phyloP scores from a whole-genome alignment of 2,113 vertebrate species.

The Chaetorhynchus papuensis region DNA sequence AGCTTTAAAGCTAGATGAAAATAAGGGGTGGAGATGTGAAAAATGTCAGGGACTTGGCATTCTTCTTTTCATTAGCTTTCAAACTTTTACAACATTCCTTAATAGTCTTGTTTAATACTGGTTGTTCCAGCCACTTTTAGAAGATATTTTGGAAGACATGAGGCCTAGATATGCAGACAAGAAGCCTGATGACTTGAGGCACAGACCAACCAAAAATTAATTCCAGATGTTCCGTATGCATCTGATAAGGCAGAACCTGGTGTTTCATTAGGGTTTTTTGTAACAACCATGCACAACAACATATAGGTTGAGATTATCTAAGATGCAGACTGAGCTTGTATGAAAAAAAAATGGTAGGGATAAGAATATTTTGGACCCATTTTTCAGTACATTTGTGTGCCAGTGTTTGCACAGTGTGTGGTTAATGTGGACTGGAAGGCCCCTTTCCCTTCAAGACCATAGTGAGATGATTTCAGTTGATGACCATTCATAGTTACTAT shows the following conservation, averaged over 20 bases:
- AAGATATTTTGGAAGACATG: not conserved
- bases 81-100: constrained; percentile 30
- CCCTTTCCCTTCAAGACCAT: not conserved
- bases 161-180: not conserved
- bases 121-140: constrained; percentile 8
- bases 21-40: constrained; percentile 63
- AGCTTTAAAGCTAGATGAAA: constrained; percentile 58
- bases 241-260: not conserved
- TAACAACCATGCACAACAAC: not conserved
- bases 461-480: not conserved
- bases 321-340: not conserved
- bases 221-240: not conserved
- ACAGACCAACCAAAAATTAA: not conserved
- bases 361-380: not conserved
- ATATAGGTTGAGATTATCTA: not conserved
- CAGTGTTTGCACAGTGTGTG: not conserved
- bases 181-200: not conserved
- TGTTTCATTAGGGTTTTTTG: not conserved
- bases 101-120: constrained; percentile 12
- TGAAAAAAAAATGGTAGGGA: not conserved
- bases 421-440: not conserved
- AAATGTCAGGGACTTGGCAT: constrained; percentile 47
- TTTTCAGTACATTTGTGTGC: not conserved
- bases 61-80: constrained; percentile 39
- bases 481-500: not conserved